Base-by-base conservation (phyloP, 2,113 vertebrate species). In the Halichoerus grypus region DNA sequence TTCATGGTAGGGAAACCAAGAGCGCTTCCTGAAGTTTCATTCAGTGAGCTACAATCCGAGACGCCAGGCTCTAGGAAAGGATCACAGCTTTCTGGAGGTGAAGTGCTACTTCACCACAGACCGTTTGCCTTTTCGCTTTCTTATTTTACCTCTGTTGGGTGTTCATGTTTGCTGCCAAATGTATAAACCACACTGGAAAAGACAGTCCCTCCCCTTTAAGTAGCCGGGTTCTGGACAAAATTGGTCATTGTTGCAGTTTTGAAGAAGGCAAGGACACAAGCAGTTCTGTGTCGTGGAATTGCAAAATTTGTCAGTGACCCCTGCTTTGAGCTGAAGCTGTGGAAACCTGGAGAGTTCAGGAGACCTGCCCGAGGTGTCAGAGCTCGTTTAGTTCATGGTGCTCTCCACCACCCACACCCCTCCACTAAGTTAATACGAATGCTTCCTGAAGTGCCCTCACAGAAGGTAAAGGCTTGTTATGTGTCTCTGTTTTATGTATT, bases 141-240 rank as follows among this genome's bases (percentile, higher is more conserved):
- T 46, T 71, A 42, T 39, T 63, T 65, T 88, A 1, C 88, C 79
- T 96, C 72, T 24, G 18, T 26, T 63, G n/a, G 81, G 88, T 39
- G 71, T 96, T 85, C 53, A 1, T 74, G 57, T 95, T 69, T 85
- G 33, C 77, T 55, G 55, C 39, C 79, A 46, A 33, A 9, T 82
- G 31, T 28, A n/a, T 51, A 55, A 72, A 51, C 31, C 53, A 83
- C 65, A 5, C 84, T 86, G 74, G 65, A 36, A 95, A 74, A 63
- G 88, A 92, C 33, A 92, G 26, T 10, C 46, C 93, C 86, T 87
- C 21, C 16, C 31, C 77, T 94, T 71, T 71, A 79, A 79, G 65
- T 69, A 39, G 55, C 3, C 0, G 0, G 14, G 31, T 85, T 46
- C 51, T 61, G 90, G 86, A 76, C 36, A 69, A 49, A 69, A 72